Evolutionary conservation across 2,888 invertebrate genomes (phyloP), one percentile per base, ranked within the genome.

Genomic region (Chelonus formosanus): DNA sequence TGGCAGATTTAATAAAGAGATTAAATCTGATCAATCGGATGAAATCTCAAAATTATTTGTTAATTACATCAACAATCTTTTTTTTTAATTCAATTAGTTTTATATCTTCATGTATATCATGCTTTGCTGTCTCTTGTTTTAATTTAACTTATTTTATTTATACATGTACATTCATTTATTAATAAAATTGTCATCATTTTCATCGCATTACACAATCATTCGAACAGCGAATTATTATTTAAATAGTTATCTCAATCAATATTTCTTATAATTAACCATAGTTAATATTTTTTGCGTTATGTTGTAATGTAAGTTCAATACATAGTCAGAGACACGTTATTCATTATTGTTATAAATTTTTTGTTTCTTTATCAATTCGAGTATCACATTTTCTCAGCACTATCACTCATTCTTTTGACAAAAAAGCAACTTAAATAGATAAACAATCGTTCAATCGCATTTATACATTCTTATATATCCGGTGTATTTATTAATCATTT

Each of bases 241-340:
- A 61, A 70, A 73, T 73, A 74, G 75, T 73, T 71, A 77, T 74
- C 77, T 44, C 52, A 63, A 71, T 74, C 55, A 70, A 70, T 20
- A 20, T 20, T 20, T 20, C 20, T 20, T 20, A 20, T 20, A 20
- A 68, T 71, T 74, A 75, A 72, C 45, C 58, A 57, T 69, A 34
- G 34, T 59, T 57, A 53, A 74, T 72, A 73, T 74, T 71, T 67
- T 69, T 61, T 70, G 70, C 73, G 75, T 72, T 71, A 70, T 68
- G 67, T 71, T 61, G 58, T 71, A 63, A 66, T 71, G 69, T 65
- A 54, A 44, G 10, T 67, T 65, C 56, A 36, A 62, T 60, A 73
- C 71, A 75, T 76, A 78, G 75, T 76, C 75, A 77, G 74, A 77
- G 74, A 79, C 77, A 75, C 73, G 62, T 70, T 64, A 71, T 70